Percentiles rank a stretch among this genome's conserved stretches.
Conservation (phyloP, 2,888 invertebrate genomes). For the Diaperis boleti region DNA sequence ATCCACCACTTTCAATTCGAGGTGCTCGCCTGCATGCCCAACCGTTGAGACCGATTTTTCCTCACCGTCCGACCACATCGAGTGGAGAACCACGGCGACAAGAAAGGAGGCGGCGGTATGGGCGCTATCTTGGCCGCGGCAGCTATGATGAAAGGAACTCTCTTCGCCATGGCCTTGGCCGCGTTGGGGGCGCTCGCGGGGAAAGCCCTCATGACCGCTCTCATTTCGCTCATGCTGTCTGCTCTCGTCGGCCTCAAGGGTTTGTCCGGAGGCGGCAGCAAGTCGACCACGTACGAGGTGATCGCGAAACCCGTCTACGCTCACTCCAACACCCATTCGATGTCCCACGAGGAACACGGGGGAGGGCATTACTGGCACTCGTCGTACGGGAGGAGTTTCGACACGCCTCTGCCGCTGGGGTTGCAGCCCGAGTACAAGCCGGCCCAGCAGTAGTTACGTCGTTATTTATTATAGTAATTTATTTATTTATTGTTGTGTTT, state of each 20-base stretch:
- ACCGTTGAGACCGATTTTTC: constrained; percentile 68
- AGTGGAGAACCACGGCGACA: constrained; percentile 60
- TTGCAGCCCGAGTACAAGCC: constrained; percentile 57
- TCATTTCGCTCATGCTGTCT: constrained; percentile 81
- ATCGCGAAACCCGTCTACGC: constrained; percentile 83
- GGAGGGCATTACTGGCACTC: constrained; percentile 60
- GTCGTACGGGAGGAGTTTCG: constrained; percentile 67
- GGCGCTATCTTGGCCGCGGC: constrained; percentile 65
- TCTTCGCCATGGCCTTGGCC: constrained; percentile 79
- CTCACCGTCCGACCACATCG: too few relatives aligned
- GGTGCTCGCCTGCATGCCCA: constrained; percentile 70
- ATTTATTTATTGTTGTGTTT: constrained; percentile 40
- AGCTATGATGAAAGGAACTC: constrained; percentile 75
- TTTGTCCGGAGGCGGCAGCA: constrained; percentile 74
- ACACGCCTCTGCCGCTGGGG: constrained; percentile 56
- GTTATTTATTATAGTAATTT: constrained; percentile 34
- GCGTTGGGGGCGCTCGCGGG: constrained; percentile 81
- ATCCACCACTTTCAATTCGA: constrained; percentile 77
- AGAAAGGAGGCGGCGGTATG: constrained; percentile 70
- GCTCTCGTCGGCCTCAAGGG: constrained; percentile 80
- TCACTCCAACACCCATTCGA: constrained; percentile 73
- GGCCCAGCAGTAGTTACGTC: constrained; percentile 41
- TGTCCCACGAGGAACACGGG: constrained; percentile 71
- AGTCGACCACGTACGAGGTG: constrained; percentile 82
- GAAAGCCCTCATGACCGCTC: constrained; percentile 84